A percentile compares a stretch with the other conserved stretches of the same genome.
These are phyloP conservation scores for Pheosia gnoma DNA, from an alignment of 2,888 invertebrate species.

Conservation along the genomic window DNA sequence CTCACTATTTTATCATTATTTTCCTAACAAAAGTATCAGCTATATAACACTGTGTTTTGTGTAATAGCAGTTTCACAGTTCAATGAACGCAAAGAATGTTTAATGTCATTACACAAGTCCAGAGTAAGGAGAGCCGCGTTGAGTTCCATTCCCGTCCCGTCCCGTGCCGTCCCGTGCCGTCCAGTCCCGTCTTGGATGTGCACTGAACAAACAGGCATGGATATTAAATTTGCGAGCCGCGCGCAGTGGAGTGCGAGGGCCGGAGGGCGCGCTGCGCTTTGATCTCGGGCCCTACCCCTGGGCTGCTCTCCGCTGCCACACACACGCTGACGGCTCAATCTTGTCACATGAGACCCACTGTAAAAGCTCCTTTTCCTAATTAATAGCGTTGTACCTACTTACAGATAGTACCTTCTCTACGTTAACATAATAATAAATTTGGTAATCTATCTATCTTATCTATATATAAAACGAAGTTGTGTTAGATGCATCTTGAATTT, in stretches of 20 bases:
- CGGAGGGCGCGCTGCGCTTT: conserved; percentile 27
- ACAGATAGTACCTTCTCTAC: too few relatives aligned
- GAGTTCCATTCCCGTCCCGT: conserved; percentile 8
- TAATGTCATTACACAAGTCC: conserved; percentile 12
- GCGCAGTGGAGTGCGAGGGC: conserved; percentile 4
- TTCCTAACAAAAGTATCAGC: background rate
- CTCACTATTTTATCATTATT: too few relatives aligned
- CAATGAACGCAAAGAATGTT: conserved; percentile 31
- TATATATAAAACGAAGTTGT: too few relatives aligned
- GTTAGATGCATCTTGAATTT: too few relatives aligned
- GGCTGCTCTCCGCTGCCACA: conserved; percentile 20
- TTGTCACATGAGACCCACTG: background rate
- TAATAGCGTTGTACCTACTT: too few relatives aligned
- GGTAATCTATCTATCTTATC: too few relatives aligned
- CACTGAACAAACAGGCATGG: conserved; percentile 10
- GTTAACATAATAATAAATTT: too few relatives aligned
- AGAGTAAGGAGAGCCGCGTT: background rate
- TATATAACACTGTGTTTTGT: background rate
- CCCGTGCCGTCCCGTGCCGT: background rate
- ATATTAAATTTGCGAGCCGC: conserved; percentile 19
- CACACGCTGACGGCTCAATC: background rate
- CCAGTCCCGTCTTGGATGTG: conserved; percentile 2
- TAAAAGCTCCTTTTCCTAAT: background rate
- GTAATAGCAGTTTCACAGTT: background rate
- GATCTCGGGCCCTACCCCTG: conserved; percentile 29